These are phyloP conservation scores for Hippopotamyrus pictus DNA, from an alignment of 2,797 vertebrate genomes.

Conservation along the genomic window DNA sequence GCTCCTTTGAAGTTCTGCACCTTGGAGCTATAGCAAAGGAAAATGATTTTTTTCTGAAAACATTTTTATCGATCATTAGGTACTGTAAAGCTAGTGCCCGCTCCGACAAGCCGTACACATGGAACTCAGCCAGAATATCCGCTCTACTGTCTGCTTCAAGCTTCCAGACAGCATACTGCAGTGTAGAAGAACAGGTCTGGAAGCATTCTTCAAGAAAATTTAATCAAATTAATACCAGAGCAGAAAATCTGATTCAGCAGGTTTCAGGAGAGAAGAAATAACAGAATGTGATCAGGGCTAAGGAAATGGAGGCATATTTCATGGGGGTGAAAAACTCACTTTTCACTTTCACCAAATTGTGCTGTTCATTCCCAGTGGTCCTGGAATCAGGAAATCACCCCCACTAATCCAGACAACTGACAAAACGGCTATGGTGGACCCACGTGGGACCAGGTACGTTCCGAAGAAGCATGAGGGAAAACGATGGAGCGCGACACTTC, in stretches of 20 bases:
- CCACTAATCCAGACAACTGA: not conserved
- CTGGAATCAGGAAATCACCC: not conserved
- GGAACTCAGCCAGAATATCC: not conserved
- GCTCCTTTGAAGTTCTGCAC: not conserved
- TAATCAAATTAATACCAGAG: not conserved
- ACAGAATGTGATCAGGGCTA: not conserved
- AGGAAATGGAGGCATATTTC: not conserved
- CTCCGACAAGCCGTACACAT: not conserved
- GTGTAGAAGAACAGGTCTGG: not conserved
- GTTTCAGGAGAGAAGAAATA: not conserved
- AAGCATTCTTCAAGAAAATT: not conserved
- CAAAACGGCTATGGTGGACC: not conserved
- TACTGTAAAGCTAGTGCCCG: not conserved
- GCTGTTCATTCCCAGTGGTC: not conserved
- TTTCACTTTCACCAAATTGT: not conserved
- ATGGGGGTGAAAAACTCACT: not conserved
- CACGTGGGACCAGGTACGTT: not conserved
- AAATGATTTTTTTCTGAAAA: not conserved
- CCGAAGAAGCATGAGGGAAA: not conserved
- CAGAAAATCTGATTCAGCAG: not conserved
- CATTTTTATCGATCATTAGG: not conserved
- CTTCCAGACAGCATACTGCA: not conserved
- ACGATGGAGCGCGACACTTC: not conserved
- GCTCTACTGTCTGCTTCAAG: not conserved
- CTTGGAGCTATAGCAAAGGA: not conserved